Evolutionary conservation across 2,888 invertebrate genomes (phyloP), one percentile per base, ranked within the genome.

Genomic region (Enoplolaimus lenunculus): DNA sequence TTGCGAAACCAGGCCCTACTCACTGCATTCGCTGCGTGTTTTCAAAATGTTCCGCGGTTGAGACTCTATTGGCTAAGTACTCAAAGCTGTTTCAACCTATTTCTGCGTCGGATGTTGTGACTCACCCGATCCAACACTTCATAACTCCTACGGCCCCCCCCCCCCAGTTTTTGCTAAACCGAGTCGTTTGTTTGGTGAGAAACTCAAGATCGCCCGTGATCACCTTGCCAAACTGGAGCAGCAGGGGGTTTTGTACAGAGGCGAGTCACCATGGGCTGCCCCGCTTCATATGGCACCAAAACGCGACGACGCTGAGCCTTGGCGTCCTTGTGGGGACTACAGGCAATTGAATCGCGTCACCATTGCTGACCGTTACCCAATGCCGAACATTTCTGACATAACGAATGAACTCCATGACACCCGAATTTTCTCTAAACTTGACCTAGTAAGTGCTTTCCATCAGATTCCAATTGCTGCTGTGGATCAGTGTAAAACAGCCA

Each of bases 401-500:
- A 62, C 62, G 7, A 62, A 31, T 62, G 62, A 62, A 13, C 31
- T 62, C 16, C 31, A 29, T 31, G n/a, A 31, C 62, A 16, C 16
- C n/a, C 7, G 13, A 3, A 31, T 62, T 26, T 73, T 74, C 33
- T 68, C 73, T 1, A 72, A 68, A 7, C 7, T 76, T 16, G 75
- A 76, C 65, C n/a, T 70, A 0, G n/a, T 33, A 2, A 68, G 59
- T 26, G 75, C 73, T 0, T 76, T 71, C 35, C 73, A 72, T 70
- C 73, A 74, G 29, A 68, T 76, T 1, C 30, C 35, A 16, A 70
- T 76, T 28, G 62, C 65, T 1, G 66, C 71, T 28, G 69, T 34
- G 1, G 73, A 73, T 67, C 68, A 70, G 30, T 34, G 70, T 13
- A 75, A 76, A 29, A 75, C 75, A 0, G 75, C 75, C 1, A 77